Percentiles rank a stretch among this genome's conserved stretches.
Evolutionary conservation across 1,140 invertebrate species (phyloP).

Genomic region (Nomia melanderi): DNA sequence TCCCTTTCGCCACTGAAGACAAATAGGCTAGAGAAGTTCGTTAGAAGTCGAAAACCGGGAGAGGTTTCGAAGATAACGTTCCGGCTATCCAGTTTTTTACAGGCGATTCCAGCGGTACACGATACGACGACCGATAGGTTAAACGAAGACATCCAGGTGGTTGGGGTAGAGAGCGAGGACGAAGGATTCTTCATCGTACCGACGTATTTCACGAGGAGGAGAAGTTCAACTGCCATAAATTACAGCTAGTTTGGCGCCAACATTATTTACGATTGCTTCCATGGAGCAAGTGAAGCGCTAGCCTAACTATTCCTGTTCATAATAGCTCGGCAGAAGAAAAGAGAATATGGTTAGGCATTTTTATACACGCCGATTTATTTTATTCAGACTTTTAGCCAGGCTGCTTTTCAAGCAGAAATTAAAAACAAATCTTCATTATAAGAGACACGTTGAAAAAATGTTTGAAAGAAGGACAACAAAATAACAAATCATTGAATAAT

Average conservation of each 20-base stretch:
- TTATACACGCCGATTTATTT: not conserved
- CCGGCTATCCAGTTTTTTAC: too few species aligned
- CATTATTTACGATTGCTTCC: constrained; percentile 39
- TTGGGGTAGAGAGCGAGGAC: not conserved
- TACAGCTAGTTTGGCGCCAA: constrained; percentile 26
- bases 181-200: not conserved
- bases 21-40: not conserved
- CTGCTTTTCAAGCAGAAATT: too few species aligned
- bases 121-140: not conserved
- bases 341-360: not conserved
- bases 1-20: too few species aligned
- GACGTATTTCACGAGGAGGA: constrained; percentile 13
- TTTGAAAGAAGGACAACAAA: too few species aligned
- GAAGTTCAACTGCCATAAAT: constrained; percentile 36
- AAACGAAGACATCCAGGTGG: not conserved
- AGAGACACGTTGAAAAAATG: too few species aligned
- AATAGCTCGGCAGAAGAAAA: not conserved
- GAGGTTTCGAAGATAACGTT: too few species aligned
- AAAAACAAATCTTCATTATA: too few species aligned
- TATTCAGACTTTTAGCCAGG: too few species aligned
- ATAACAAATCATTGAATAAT: too few species aligned
- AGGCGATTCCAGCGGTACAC: not conserved
- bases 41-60: too few species aligned
- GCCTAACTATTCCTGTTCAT: not conserved
- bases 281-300: constrained; percentile 9